A percentile compares a stretch with the other conserved stretches of the same genome.
phyloP scores from a whole-genome alignment of 2,113 vertebrate species.

The Macrotis lagotis region DNA sequence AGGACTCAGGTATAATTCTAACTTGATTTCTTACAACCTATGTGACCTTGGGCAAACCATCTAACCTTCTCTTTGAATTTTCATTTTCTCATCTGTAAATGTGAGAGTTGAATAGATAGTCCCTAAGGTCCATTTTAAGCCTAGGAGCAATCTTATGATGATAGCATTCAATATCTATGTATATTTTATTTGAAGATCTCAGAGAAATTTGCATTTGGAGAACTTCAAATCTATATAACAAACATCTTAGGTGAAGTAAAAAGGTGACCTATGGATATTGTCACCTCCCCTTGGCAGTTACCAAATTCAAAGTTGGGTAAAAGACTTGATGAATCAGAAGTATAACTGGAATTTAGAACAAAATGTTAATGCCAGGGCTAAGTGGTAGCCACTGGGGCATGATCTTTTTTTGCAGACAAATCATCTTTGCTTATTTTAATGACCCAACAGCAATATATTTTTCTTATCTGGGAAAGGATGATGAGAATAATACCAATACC shows the following conservation, averaged over 20 bases:
- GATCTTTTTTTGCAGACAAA: background rate
- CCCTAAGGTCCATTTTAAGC: background rate
- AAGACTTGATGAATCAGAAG: background rate
- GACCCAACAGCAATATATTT: background rate
- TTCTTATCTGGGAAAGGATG: background rate
- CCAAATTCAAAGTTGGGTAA: constrained; percentile 1
- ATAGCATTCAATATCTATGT: background rate
- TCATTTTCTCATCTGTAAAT: background rate
- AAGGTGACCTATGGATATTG: background rate
- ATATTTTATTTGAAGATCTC: constrained; percentile 29
- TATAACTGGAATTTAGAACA: constrained; percentile 36
- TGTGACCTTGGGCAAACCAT: background rate
- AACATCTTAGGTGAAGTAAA: background rate
- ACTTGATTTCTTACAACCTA: background rate
- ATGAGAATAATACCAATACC: background rate
- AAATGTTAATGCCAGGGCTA: background rate
- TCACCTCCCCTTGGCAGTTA: background rate
- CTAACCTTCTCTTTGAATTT: background rate
- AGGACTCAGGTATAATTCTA: background rate
- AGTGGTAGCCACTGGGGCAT: background rate
- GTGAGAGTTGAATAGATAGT: background rate
- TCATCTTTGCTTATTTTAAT: background rate
- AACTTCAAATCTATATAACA: constrained; percentile 27
- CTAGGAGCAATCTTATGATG: background rate
- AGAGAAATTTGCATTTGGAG: background rate